Percentiles rank a stretch among this genome's conserved stretches.
These are phyloP conservation scores for Varroa destructor DNA, from an alignment of 1,140 invertebrate genomes.

Conservation along the genomic window DNA sequence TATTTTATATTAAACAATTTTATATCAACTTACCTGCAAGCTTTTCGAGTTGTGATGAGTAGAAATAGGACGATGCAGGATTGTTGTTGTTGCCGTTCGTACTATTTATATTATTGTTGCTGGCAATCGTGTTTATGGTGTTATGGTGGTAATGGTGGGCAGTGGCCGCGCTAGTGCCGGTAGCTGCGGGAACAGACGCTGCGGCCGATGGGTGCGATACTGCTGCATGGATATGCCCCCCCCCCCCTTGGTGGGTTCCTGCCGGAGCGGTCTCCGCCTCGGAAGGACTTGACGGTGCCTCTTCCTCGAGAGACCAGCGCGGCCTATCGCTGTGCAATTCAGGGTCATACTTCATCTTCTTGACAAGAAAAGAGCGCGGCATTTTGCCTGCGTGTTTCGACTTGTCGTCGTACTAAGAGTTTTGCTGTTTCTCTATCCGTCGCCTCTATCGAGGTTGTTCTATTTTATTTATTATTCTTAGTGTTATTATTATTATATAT, in stretches of 20 bases:
- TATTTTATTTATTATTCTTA: too few species aligned
- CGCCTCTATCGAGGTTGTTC: not conserved
- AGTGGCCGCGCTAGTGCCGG: not conserved
- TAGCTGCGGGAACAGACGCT: not conserved
- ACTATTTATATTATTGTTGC: too few species aligned
- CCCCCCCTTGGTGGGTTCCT: too few species aligned
- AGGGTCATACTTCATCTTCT: slow-evolving; percentile 27
- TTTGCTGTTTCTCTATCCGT: not conserved
- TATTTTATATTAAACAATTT: not conserved
- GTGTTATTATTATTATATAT: too few species aligned
- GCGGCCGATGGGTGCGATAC: slow-evolving; percentile 6
- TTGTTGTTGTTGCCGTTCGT: too few species aligned
- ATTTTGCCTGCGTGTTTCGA: not conserved
- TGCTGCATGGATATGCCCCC: not conserved
- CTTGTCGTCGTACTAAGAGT: too few species aligned
- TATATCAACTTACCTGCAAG: slow-evolving; percentile 12
- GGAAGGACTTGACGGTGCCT: slow-evolving; percentile 25
- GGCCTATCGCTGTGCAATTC: slow-evolving; percentile 26
- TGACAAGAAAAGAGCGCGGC: slow-evolving; percentile 23
- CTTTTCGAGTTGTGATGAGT: slow-evolving; percentile 16
- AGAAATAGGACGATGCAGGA: not conserved
- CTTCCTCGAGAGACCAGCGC: slow-evolving; percentile 21
- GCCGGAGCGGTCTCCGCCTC: slow-evolving; percentile 12
- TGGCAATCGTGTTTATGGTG: too few species aligned
- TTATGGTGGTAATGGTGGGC: not conserved